phyloP scores from a whole-genome alignment of 2,113 vertebrate genomes.

The Ameiurus melas region DNA sequence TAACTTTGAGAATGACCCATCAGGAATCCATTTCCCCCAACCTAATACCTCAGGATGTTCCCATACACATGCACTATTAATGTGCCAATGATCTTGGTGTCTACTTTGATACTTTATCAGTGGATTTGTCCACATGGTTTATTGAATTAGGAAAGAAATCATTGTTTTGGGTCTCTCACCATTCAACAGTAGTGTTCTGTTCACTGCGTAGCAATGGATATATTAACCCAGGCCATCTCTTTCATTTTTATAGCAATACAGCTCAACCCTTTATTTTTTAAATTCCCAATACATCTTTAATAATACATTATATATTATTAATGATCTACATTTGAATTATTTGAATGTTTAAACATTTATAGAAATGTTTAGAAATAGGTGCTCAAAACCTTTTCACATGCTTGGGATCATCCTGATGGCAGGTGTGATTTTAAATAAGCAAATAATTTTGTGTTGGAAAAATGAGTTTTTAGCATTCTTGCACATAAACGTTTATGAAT shows the following conservation, averaged over 20 bases:
- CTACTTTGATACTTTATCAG: background rate
- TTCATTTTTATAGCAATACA: background rate
- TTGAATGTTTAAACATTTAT: background rate
- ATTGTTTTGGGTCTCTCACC: background rate
- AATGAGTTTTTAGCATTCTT: background rate
- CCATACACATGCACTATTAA: constrained; percentile 7
- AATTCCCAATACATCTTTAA: background rate
- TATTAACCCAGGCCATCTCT: background rate
- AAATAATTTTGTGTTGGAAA: background rate
- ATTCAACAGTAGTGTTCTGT: background rate
- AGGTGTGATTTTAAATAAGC: background rate
- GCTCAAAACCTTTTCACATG: background rate
- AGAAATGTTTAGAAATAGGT: background rate
- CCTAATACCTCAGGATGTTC: constrained; percentile 21
- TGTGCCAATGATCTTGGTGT: constrained; percentile 7
- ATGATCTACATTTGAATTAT: background rate
- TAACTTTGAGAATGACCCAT: background rate
- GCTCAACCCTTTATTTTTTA: background rate
- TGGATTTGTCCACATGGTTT: constrained; percentile 2
- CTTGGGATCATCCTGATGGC: background rate
- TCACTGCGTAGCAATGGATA: background rate
- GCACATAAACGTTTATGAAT: background rate
- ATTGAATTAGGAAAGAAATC: constrained; percentile 1
- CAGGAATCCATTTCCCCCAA: constrained; percentile 25
- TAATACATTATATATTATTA: background rate